These are phyloP conservation scores for Gila orcuttii DNA, from an alignment of 2,113 vertebrate species.

Conservation along the genomic window DNA sequence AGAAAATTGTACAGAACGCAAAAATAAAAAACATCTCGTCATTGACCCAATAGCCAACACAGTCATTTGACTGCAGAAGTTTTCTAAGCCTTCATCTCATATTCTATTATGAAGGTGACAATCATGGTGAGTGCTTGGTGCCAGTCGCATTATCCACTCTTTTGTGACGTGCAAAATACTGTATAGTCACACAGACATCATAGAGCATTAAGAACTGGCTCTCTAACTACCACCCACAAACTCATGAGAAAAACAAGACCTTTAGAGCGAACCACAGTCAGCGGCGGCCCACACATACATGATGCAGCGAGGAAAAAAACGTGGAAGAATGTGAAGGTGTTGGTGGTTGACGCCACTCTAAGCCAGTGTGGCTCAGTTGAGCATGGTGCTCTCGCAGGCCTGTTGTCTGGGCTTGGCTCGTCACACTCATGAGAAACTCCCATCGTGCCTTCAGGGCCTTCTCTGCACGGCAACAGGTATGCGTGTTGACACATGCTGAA, in stretches of 20 bases:
- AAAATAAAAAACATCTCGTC: not conserved
- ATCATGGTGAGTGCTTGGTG: conserved; percentile 29
- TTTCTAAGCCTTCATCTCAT: conserved; percentile 35
- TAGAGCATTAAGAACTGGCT: conserved; percentile 29
- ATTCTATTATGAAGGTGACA: conserved; percentile 41
- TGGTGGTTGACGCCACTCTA: conserved; percentile 75
- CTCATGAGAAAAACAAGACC: conserved; percentile 57
- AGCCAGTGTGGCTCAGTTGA: conserved; percentile 79
- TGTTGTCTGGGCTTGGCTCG: conserved; percentile 75
- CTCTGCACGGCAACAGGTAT: conserved; percentile 79
- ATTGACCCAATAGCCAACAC: conserved; percentile 12
- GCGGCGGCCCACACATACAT: conserved; percentile 44
- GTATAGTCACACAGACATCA: conserved; percentile 44
- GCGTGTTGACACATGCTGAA: conserved; percentile 82
- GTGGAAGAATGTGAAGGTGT: conserved; percentile 69
- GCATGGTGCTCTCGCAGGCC: conserved; percentile 75
- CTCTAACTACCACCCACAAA: conserved; percentile 58
- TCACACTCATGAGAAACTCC: conserved; percentile 80
- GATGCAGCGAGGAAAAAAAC: conserved; percentile 19
- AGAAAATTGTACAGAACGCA: not conserved
- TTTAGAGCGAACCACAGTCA: conserved; percentile 39
- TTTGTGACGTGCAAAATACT: conserved; percentile 30
- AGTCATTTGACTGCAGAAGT: conserved; percentile 11
- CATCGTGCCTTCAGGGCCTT: conserved; percentile 71
- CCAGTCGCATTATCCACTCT: conserved; percentile 35